These are phyloP conservation scores for Cryptocephalus primarius DNA, from an alignment of 2,888 invertebrate species.

Conservation along the genomic window DNA sequence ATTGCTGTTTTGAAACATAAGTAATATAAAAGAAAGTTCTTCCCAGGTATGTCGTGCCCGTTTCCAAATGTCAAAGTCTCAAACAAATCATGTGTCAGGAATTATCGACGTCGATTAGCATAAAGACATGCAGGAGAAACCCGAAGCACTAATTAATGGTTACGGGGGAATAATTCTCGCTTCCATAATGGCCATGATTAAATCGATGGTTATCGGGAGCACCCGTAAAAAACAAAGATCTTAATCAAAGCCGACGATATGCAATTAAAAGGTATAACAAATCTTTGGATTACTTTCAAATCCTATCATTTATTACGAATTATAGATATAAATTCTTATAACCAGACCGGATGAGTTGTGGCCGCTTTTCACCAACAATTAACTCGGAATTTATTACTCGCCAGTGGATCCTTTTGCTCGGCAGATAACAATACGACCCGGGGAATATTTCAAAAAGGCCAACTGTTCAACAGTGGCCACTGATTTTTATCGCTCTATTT, in stretches of 20 bases:
- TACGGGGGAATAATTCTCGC: conserved; percentile 22
- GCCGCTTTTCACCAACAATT: conserved; percentile 36
- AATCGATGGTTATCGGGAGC: conserved; percentile 26
- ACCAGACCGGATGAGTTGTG: conserved; percentile 30
- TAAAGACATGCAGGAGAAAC: conserved; percentile 5
- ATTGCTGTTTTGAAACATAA: too few species aligned
- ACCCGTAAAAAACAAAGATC: conserved; percentile 28
- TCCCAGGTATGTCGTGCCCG: too few species aligned
- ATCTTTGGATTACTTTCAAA: conserved; percentile 34
- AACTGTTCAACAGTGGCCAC: background rate
- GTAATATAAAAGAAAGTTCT: too few species aligned
- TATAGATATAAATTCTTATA: conserved; percentile 31
- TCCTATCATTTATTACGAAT: conserved; percentile 34
- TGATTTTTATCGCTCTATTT: background rate
- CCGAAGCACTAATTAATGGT: conserved; percentile 18
- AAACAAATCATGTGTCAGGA: background rate
- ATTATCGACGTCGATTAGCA: background rate
- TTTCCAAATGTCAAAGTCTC: background rate
- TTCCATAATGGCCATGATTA: conserved; percentile 23
- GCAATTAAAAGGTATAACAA: conserved; percentile 34
- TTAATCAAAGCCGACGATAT: conserved; percentile 26
- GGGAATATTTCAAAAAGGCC: background rate
- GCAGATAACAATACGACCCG: conserved; percentile 29
- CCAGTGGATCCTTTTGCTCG: conserved; percentile 20
- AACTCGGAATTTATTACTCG: conserved; percentile 32